A percentile compares a stretch with the other conserved stretches of the same genome.
Evolutionary conservation across 2,888 invertebrate genomes (phyloP).

Genomic region (Hyles lineata): DNA sequence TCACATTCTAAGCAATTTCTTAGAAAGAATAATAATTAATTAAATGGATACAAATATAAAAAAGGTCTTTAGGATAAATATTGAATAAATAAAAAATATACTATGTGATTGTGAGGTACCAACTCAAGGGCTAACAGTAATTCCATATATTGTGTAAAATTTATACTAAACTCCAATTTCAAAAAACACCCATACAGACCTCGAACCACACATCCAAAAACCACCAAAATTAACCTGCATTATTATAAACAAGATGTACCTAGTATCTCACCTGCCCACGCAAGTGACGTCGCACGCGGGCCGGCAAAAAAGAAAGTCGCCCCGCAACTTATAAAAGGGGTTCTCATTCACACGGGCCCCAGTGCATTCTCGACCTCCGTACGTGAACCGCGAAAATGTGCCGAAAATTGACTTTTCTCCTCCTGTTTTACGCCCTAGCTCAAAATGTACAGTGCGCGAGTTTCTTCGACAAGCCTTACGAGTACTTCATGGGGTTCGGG

Average conservation of each 20-base stretch:
- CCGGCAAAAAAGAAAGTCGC: constrained; percentile 68
- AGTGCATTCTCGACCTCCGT: constrained; percentile 64
- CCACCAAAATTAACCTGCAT: not conserved
- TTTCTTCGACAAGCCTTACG: constrained; percentile 66
- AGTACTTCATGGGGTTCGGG: constrained; percentile 72
- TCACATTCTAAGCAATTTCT: no score
- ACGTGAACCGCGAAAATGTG: constrained; percentile 19
- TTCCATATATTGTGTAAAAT: no score
- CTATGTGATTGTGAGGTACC: no score
- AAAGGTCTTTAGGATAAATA: no score
- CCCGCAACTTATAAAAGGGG: constrained; percentile 44
- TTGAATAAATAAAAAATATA: no score
- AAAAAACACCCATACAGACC: not conserved
- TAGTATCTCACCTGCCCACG: constrained; percentile 19
- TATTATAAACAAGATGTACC: not conserved
- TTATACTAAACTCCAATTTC: no score
- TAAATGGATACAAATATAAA: no score
- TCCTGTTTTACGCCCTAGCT: constrained; percentile 46
- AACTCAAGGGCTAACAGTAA: no score
- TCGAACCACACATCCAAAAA: not conserved
- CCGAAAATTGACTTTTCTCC: constrained; percentile 41
- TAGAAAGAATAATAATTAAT: no score
- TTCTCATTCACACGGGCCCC: constrained; percentile 49
- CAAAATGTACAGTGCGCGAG: constrained; percentile 20
- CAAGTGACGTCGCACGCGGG: constrained; percentile 31